A percentile compares a stretch with the other conserved stretches of the same genome.
These are phyloP conservation scores for Heteractis magnifica DNA, from an alignment of 92 coral and sea anemone species.

Conservation along the genomic window DNA sequence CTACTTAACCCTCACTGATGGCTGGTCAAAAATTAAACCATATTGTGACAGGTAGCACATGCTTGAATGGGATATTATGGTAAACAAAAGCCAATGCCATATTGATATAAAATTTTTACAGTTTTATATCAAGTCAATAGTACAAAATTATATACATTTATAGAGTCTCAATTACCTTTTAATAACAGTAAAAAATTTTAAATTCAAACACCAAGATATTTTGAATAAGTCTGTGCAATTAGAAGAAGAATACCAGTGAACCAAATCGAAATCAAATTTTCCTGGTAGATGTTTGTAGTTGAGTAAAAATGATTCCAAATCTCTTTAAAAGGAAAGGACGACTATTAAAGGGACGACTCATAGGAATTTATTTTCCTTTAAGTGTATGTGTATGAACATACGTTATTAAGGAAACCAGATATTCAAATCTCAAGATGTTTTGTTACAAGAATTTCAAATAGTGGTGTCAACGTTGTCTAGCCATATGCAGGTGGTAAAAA, in stretches of 20 bases:
- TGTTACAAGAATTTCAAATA: slow-evolving; percentile 19
- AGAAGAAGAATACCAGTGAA: background rate
- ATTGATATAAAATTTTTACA: background rate
- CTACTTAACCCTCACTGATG: background rate
- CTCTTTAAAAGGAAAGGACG: background rate
- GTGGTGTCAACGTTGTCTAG: slow-evolving; percentile 17
- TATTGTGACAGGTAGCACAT: background rate
- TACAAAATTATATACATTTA: background rate
- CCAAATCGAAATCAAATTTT: background rate
- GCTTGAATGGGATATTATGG: background rate
- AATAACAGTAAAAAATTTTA: background rate
- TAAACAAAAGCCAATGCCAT: background rate
- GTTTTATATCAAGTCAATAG: background rate
- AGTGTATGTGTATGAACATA: background rate
- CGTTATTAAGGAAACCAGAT: background rate
- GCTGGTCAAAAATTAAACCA: background rate
- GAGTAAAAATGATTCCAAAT: background rate
- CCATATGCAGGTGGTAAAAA: slow-evolving; percentile 13
- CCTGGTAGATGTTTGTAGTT: background rate
- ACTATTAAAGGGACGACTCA: background rate
- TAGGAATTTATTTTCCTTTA: background rate
- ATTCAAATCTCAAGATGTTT: background rate
- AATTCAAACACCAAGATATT: background rate
- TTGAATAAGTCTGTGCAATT: background rate
- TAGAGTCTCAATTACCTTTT: background rate